These are phyloP conservation scores for Drosophila quadrilineata DNA, from an alignment of 1,140 invertebrate species.

Conservation along the genomic window DNA sequence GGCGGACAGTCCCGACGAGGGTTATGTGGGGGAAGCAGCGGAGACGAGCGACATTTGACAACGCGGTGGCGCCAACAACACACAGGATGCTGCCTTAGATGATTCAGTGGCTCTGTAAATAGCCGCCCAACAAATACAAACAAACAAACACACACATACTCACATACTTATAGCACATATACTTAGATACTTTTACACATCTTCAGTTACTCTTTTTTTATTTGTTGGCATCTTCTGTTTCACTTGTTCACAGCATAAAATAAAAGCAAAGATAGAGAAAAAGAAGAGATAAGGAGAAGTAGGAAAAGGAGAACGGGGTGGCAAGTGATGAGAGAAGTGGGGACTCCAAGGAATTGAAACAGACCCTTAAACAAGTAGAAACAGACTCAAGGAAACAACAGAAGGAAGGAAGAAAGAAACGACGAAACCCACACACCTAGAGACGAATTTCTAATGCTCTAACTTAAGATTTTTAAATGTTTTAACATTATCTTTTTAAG, in stretches of 20 bases:
- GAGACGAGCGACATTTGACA: slow-evolving; percentile 84
- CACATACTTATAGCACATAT: slow-evolving; percentile 12
- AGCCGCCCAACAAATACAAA: slow-evolving; percentile 26
- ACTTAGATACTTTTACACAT: no score
- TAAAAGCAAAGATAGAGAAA: neutral
- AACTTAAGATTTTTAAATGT: neutral
- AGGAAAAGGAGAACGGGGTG: neutral
- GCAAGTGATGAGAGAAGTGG: slow-evolving; percentile 1
- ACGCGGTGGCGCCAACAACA: slow-evolving; percentile 28
- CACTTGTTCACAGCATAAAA: slow-evolving; percentile 26
- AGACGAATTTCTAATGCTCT: slow-evolving; percentile 8
- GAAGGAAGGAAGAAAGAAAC: neutral
- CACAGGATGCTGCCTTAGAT: slow-evolving; percentile 60
- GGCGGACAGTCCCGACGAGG: slow-evolving; percentile 92
- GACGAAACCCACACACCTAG: no score
- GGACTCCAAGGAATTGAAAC: no score
- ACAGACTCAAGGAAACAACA: neutral
- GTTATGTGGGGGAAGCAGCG: slow-evolving; percentile 89
- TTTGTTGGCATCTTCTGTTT: slow-evolving; percentile 24
- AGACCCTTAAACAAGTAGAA: neutral
- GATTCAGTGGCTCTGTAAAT: slow-evolving; percentile 79
- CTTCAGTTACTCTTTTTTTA: no score
- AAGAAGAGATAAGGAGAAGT: neutral
- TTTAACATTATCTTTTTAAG: neutral
- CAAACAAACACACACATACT: neutral